phyloP scores from a whole-genome alignment of 1,140 invertebrate species.

The Mizuhopecten yessoensis region DNA sequence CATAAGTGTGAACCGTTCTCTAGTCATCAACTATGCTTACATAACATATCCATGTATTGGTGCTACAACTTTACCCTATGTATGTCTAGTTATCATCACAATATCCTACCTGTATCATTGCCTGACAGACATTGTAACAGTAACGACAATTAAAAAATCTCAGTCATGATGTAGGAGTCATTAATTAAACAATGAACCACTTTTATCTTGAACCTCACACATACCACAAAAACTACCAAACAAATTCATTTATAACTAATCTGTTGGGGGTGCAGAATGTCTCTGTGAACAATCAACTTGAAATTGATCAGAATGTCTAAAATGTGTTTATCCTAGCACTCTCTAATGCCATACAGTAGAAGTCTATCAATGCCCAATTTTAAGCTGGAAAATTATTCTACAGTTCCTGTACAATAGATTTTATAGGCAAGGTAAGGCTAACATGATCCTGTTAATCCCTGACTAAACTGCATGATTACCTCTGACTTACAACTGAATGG shows the following conservation, averaged over 20 bases:
- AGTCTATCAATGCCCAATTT: no score
- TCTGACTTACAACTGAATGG: no score
- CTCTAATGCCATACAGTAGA: no score
- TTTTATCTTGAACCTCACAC: neutral
- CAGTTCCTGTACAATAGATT: no score
- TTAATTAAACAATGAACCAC: neutral
- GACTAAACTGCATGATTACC: no score
- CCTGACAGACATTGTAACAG: neutral
- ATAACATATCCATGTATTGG: neutral
- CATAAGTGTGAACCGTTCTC: neutral
- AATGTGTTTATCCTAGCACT: no score
- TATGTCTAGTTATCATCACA: no score
- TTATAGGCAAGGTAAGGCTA: no score
- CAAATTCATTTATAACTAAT: neutral
- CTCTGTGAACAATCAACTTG: neutral
- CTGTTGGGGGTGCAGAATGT: neutral
- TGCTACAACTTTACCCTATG: no score
- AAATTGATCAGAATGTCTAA: neutral
- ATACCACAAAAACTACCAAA: neutral
- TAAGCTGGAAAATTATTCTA: no score
- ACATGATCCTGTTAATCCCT: no score
- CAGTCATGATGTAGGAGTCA: neutral
- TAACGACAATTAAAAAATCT: neutral
- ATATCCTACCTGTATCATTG: neutral
- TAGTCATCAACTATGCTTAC: neutral